A percentile compares a stretch with the other conserved stretches of the same genome.
Evolutionary conservation across 2,113 vertebrate genomes (phyloP).

Genomic region (Vireo altiloquus): DNA sequence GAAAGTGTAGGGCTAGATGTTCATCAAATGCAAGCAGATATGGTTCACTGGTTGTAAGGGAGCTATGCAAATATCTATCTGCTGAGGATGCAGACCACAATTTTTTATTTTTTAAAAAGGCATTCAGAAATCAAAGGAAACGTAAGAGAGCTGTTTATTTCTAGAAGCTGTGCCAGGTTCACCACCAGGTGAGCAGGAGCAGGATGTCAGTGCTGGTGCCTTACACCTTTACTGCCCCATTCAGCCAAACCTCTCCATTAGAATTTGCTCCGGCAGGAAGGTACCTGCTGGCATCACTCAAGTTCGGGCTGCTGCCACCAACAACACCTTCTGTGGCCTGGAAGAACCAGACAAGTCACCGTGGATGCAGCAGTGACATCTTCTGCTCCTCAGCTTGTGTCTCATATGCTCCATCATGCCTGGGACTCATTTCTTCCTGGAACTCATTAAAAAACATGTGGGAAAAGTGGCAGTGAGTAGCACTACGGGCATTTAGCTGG

Average conservation of each 20-base stretch:
- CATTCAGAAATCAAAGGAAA: background rate
- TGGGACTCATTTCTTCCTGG: background rate
- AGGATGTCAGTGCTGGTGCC: background rate
- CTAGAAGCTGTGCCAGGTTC: background rate
- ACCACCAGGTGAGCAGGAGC: background rate
- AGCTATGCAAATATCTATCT: background rate
- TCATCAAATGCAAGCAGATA: background rate
- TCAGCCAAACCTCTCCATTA: background rate
- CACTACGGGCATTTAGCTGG: background rate
- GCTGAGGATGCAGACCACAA: background rate
- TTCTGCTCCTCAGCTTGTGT: background rate
- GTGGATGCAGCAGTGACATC: accelerated
- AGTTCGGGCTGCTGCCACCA: background rate
- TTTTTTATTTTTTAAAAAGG: background rate
- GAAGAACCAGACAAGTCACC: background rate
- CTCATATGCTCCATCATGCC: accelerated
- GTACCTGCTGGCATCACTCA: accelerated
- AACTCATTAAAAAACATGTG: background rate
- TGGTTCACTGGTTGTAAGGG: background rate
- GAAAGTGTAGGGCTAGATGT: background rate
- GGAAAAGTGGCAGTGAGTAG: background rate
- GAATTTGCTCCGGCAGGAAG: background rate
- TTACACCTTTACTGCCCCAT: background rate
- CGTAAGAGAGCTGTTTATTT: background rate
- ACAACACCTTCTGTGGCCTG: background rate